A percentile compares a stretch with the other conserved stretches of the same genome.
phyloP scores from a whole-genome alignment of 2,797 vertebrate genomes.

The Hybognathus amarus region DNA sequence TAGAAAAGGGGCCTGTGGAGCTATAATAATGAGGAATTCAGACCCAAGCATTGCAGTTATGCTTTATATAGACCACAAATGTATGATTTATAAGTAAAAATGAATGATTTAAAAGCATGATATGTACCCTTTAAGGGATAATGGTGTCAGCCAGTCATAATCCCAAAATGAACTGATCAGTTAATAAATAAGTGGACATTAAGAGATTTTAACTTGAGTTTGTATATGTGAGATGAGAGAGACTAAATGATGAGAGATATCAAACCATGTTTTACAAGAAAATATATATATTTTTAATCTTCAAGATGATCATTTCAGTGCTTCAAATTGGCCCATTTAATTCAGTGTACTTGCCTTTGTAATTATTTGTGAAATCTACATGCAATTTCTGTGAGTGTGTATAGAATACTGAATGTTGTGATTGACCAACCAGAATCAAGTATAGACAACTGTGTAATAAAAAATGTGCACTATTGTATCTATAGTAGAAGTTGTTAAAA shows the following conservation, averaged over 20 bases:
- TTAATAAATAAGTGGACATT: neutral
- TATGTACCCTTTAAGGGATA: no score
- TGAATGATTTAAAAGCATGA: no score
- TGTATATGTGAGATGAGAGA: neutral
- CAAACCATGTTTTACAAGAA: neutral
- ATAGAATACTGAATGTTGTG: neutral
- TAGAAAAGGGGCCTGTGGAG: no score
- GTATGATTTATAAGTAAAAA: no score
- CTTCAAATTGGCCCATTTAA: no score
- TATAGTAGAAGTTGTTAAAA: constrained; percentile 20
- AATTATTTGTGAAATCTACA: neutral
- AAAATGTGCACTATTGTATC: constrained; percentile 5
- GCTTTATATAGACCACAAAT: no score
- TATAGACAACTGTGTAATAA: constrained; percentile 9
- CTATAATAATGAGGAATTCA: no score
- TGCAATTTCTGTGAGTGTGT: neutral
- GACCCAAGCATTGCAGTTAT: no score
- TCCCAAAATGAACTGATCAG: neutral
- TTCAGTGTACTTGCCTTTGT: no score
- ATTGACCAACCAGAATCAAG: neutral
- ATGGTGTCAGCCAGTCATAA: neutral
- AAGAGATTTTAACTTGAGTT: neutral
- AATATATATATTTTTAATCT: no score
- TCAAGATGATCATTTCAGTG: no score
- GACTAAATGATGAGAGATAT: neutral